Percentiles rank a stretch among this genome's conserved stretches.
Conservation (phyloP, 1,140 invertebrate species). For the Zaprionus nigranus region DNA sequence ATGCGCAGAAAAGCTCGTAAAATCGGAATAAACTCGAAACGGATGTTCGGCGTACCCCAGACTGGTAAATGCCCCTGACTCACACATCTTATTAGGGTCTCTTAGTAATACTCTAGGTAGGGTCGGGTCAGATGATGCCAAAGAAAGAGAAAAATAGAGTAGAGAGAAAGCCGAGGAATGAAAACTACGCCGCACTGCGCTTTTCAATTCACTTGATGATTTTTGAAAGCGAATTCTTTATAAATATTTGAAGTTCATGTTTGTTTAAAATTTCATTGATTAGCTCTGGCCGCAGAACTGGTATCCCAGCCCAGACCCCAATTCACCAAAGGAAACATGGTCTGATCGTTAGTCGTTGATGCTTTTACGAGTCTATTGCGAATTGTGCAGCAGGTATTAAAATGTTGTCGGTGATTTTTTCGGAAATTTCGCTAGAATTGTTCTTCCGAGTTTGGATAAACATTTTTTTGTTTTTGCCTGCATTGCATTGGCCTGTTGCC, state of each 20-base stretch:
- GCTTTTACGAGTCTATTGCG: constrained; percentile 36
- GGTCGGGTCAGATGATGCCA: background rate
- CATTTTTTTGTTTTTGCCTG: constrained; percentile 18
- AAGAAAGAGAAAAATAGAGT: constrained; percentile 16
- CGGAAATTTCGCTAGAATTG: constrained; percentile 35
- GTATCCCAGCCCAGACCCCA: constrained; percentile 10
- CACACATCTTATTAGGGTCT: constrained; percentile 53
- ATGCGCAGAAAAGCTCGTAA: constrained; percentile 44
- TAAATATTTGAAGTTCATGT: constrained; percentile 60
- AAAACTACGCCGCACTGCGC: background rate
- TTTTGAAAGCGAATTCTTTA: constrained; percentile 29
- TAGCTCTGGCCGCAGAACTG: constrained; percentile 7
- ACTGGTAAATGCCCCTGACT: constrained; percentile 47
- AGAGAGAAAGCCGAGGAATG: constrained; percentile 14
- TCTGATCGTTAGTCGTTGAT: constrained; percentile 26
- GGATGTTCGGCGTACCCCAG: constrained; percentile 46
- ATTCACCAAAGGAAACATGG: constrained; percentile 37
- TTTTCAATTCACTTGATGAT: background rate
- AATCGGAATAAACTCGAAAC: constrained; percentile 58
- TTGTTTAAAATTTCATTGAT: constrained; percentile 54
- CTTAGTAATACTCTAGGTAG: background rate
- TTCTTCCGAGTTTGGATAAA: constrained; percentile 56
- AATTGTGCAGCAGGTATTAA: constrained; percentile 28
- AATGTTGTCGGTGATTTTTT: constrained; percentile 27
- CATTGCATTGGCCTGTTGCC: background rate